Evolutionary conservation across 2,888 invertebrate genomes (phyloP).

Genomic region (Chirona hameri): DNA sequence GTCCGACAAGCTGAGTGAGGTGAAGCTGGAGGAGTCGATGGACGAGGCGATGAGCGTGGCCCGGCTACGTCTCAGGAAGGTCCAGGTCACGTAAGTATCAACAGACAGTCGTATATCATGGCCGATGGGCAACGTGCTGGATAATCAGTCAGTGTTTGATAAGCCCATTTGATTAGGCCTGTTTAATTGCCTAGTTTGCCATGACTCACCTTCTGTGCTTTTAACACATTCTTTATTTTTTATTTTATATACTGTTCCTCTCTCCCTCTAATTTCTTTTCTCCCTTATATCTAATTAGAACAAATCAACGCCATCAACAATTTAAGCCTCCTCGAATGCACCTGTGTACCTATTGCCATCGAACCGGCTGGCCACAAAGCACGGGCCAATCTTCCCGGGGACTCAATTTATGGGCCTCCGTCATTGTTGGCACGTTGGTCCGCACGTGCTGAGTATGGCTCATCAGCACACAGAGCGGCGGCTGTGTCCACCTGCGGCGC

Average conservation of each 20-base stretch:
- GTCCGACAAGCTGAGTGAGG: constrained; percentile 26
- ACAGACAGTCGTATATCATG: neutral
- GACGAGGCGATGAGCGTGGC: constrained; percentile 29
- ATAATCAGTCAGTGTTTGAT: no score
- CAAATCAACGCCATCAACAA: neutral
- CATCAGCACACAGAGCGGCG: neutral
- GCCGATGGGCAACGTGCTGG: neutral
- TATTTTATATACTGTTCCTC: neutral
- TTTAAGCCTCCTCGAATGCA: neutral
- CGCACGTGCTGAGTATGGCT: no score
- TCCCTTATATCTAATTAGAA: neutral
- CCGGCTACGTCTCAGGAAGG: constrained; percentile 5
- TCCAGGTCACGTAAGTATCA: constrained; percentile 13
- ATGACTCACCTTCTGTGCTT: neutral
- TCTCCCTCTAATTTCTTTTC: neutral
- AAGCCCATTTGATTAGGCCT: no score
- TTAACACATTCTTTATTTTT: neutral
- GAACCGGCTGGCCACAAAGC: neutral
- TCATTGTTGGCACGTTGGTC: no score
- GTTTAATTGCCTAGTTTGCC: no score
- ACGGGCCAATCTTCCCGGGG: neutral
- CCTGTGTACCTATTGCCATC: neutral
- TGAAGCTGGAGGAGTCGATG: constrained; percentile 29
- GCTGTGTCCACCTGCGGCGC: neutral
- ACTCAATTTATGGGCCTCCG: neutral